Conservation (phyloP, 2,113 vertebrate species). For the Geococcyx californianus region DNA sequence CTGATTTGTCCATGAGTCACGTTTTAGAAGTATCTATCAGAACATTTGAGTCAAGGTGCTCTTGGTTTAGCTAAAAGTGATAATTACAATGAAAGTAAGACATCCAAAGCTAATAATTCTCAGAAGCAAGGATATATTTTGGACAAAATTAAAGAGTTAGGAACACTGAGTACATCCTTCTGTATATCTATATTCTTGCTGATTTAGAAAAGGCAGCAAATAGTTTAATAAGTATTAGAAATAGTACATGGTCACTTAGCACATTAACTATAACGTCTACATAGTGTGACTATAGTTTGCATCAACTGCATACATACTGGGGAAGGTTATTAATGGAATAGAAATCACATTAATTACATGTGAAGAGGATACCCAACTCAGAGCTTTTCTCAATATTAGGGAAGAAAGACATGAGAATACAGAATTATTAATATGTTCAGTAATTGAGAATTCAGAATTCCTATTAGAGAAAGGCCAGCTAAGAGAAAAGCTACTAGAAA, state of each 20-base stretch:
- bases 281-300: neutral
- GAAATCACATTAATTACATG: neutral
- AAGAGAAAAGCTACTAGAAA: neutral
- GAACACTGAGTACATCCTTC: neutral
- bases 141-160: neutral
- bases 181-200: fast-evolving
- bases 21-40: neutral
- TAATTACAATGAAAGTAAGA: neutral
- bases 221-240: neutral
- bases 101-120: neutral
- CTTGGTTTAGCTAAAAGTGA: neutral
- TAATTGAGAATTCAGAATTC: neutral
- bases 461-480: neutral
- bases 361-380: neutral
- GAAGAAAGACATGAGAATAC: neutral
- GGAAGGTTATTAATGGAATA: neutral
- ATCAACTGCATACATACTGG: neutral
- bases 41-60: neutral
- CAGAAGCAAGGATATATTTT: neutral
- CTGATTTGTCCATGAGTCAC: neutral
- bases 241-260: neutral
- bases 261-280: neutral
- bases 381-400: neutral
- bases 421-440: neutral
- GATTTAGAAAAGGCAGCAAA: neutral